Base-by-base conservation (phyloP, 2,113 vertebrate genomes). In the Suncus etruscus region DNA sequence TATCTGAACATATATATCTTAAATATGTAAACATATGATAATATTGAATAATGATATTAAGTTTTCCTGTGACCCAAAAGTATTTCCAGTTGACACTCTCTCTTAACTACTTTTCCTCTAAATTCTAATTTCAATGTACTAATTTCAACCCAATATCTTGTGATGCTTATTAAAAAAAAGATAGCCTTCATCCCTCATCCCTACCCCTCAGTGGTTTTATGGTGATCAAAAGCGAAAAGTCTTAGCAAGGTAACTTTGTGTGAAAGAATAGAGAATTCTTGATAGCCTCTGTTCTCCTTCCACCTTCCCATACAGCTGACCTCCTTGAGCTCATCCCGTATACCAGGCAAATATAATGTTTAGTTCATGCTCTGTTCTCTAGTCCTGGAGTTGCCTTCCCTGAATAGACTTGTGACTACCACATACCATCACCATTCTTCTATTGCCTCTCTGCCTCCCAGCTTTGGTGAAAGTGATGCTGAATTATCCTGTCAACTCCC, bases 371-470 rank as follows among this genome's bases (percentile, higher is more conserved):
- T 16, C 12, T 10, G 1, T 32, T 11, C 18, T 18, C 24, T 76
- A 0, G 0, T 18, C 31, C 73, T 73, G 24, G 66, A 1, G 4
- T 25, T 29, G 18, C n/a, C 16, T 61, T 25, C 11, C 2, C 12
- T 22, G 77, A 27, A 25, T 20, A 20, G 0, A 15, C 24, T 2
- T 47, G 12, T 61, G 72, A 2, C 2, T 75, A 48, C 72, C 39
- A 39, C 39, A 39, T 39, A 39, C 39, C 10, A 0, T 3, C 16
- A 8, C 29, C n/a, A 22, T 22, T 65, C 22, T 54, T 54, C 18
- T 54, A 8, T 14, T 4, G 54, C 54, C 54, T 15, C 54, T 54
- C 51, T 54, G 51, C 15, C 51, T 10, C 51, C 7, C 51, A 15
- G 51, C 15, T 7, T 54, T 54, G 10, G 51, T 54, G 15, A 54